Conservation (phyloP, 2,113 vertebrate genomes). For the Seriola aureovittata region DNA sequence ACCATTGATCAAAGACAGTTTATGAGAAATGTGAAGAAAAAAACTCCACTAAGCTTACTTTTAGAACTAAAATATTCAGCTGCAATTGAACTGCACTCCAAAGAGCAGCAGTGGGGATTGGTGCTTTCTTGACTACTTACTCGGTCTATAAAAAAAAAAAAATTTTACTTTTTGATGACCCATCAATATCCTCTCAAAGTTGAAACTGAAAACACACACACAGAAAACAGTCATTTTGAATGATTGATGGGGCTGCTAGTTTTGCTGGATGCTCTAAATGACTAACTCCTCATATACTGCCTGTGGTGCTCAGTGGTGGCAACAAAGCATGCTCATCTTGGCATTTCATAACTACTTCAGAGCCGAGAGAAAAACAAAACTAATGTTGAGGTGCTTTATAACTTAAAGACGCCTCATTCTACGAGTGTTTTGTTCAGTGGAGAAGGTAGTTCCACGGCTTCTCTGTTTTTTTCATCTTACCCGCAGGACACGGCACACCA, state of each 20-base stretch:
- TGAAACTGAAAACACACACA: neutral
- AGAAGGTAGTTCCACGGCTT: conserved; percentile 10
- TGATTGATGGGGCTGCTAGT: conserved; percentile 16
- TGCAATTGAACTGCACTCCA: neutral
- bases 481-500: conserved; percentile 17
- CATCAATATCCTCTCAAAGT: conserved; percentile 8
- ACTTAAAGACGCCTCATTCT: conserved; percentile 27
- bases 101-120: neutral
- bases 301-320: conserved; percentile 23
- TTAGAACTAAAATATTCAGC: conserved; percentile 1
- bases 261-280: conserved; percentile 18
- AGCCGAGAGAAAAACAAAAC: conserved; percentile 28
- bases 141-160: neutral
- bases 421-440: conserved; percentile 2
- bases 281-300: conserved; percentile 28
- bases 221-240: neutral
- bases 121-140: neutral
- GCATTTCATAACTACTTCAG: conserved; percentile 43
- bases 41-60: neutral
- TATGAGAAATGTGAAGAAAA: neutral
- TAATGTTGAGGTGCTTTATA: conserved; percentile 24
- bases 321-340: conserved; percentile 31
- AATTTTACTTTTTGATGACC: conserved; percentile 3
- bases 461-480: neutral
- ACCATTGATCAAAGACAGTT: conserved; percentile 4